phyloP scores from a whole-genome alignment of 2,797 vertebrate species.

The Pagetopsis macropterus region DNA sequence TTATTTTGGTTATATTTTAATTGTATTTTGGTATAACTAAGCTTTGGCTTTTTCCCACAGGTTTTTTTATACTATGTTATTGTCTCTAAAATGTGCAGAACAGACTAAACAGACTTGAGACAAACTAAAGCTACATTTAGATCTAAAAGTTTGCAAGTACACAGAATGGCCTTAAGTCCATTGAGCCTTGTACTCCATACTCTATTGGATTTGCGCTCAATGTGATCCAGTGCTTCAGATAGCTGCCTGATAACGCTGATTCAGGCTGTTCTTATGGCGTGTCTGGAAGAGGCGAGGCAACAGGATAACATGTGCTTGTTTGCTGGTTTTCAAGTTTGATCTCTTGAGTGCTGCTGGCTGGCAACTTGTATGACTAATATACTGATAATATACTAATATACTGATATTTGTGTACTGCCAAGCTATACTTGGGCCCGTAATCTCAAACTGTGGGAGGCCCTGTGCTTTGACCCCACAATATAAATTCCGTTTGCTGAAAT shows the following conservation, averaged over 20 bases:
- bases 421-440: not conserved
- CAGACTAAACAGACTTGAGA: not conserved
- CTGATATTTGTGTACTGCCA: not conserved
- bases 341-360: not conserved
- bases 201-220: conserved; percentile 10
- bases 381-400: no score
- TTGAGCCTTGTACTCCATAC: not conserved
- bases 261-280: conserved; percentile 8
- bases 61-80: no score
- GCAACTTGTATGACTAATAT: conserved; percentile 15
- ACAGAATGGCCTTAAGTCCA: not conserved
- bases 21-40: not conserved
- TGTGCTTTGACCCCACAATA: conserved; percentile 4
- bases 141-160: not conserved
- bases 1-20: not conserved
- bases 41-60: conserved; percentile 4
- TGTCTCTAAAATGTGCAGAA: not conserved
- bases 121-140: not conserved
- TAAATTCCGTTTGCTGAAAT: conserved; percentile 11
- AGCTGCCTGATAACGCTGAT: conserved; percentile 16
- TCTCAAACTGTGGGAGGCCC: conserved; percentile 1
- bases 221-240: conserved; percentile 1
- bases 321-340: conserved; percentile 28
- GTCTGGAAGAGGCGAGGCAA: conserved; percentile 11
- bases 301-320: conserved; percentile 28